phyloP scores from a whole-genome alignment of 2,888 invertebrate genomes.

The Leptinotarsa juncta region DNA sequence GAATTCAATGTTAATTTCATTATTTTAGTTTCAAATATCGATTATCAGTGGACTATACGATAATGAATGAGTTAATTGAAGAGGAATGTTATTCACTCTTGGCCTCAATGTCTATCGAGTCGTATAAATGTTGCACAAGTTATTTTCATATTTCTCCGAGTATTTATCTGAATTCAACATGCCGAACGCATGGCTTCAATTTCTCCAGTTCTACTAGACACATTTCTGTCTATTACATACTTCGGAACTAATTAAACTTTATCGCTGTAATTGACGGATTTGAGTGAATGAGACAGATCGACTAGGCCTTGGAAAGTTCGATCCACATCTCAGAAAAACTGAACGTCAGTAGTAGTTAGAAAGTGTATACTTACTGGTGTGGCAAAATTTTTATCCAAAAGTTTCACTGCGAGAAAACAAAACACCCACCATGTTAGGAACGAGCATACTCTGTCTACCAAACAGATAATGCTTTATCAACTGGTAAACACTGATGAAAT shows the following conservation, averaged over 20 bases:
- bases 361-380: background rate
- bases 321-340: background rate
- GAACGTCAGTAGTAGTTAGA: background rate
- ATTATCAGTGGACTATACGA: too few relatives aligned
- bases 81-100: too few relatives aligned
- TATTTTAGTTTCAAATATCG: too few relatives aligned
- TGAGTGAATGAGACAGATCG: background rate
- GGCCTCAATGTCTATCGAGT: background rate
- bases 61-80: too few relatives aligned
- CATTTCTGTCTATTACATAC: background rate
- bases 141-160: background rate
- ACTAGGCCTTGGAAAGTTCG: background rate
- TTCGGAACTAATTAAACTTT: constrained; percentile 2
- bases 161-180: background rate
- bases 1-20: too few relatives aligned
- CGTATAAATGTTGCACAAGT: background rate
- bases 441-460: constrained; percentile 4
- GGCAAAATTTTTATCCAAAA: background rate
- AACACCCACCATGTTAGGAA: constrained; percentile 7
- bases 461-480: constrained; percentile 23
- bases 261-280: background rate
- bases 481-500: constrained; percentile 25
- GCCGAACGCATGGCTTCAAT: background rate
- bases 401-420: constrained; percentile 10
- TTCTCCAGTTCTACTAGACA: background rate